Percentiles rank a stretch among this genome's conserved stretches.
phyloP scores from a whole-genome alignment of 2,113 vertebrate genomes.

The Nanger granti region DNA sequence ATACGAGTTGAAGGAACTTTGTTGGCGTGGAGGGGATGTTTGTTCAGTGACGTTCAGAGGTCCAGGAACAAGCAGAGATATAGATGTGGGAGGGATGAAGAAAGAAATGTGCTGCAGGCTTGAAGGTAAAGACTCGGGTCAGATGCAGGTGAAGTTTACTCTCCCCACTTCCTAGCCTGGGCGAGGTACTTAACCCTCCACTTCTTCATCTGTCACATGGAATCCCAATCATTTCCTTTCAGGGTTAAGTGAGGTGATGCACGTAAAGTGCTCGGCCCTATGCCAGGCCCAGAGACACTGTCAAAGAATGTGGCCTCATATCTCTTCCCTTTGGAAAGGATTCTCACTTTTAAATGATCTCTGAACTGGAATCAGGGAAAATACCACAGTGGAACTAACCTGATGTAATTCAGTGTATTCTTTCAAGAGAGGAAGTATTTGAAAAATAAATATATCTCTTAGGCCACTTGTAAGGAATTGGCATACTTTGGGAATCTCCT shows the following conservation, averaged over 20 bases:
- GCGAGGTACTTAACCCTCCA: neutral
- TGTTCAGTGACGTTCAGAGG: neutral
- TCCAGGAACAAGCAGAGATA: neutral
- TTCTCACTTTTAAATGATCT: constrained; percentile 19
- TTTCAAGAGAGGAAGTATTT: constrained; percentile 44
- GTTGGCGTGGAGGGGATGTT: neutral
- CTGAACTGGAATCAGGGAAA: neutral
- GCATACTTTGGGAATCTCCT: neutral
- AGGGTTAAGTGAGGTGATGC: neutral
- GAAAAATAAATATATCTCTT: constrained; percentile 41
- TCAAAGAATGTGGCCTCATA: neutral
- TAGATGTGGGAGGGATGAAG: neutral
- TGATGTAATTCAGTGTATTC: constrained; percentile 18
- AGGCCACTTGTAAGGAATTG: neutral
- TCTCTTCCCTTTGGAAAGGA: neutral
- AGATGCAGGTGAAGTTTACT: neutral
- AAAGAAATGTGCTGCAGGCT: neutral
- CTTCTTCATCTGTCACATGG: neutral
- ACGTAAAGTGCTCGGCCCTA: neutral
- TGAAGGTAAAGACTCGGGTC: neutral
- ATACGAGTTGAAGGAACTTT: neutral
- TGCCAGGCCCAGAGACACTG: neutral
- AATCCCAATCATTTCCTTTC: neutral
- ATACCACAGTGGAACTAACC: neutral
- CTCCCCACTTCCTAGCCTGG: neutral